Evolutionary conservation across 1,140 invertebrate genomes (phyloP).

Genomic region (Halesus radiatus): DNA sequence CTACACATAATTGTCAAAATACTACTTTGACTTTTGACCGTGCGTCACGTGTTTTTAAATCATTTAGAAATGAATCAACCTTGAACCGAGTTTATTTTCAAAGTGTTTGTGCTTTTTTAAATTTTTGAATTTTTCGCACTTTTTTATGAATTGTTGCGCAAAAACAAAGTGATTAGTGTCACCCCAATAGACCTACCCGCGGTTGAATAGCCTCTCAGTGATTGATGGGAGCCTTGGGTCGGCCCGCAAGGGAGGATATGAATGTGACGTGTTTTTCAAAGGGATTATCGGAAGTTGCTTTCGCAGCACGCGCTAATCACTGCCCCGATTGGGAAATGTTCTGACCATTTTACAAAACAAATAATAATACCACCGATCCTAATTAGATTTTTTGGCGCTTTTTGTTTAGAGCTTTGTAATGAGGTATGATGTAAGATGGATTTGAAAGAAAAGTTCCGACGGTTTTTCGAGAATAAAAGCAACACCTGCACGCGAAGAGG

Average conservation of each 20-base stretch:
- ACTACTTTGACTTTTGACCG: background rate
- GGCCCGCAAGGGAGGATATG: constrained; percentile 14
- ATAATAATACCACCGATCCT: background rate
- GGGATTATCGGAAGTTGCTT: constrained; percentile 19
- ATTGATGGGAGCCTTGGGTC: constrained; percentile 36
- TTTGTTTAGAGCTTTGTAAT: background rate
- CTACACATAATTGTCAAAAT: constrained; percentile 10
- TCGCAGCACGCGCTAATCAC: constrained; percentile 10
- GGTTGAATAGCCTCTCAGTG: constrained; percentile 31
- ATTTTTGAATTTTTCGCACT: constrained; percentile 18
- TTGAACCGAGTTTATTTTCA: background rate
- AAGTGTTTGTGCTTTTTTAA: constrained; percentile 4
- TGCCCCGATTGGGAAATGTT: constrained; percentile 13
- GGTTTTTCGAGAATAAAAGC: constrained; percentile 45
- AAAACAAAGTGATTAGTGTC: constrained; percentile 43
- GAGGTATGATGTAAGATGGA: constrained; percentile 28
- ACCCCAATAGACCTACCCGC: constrained; percentile 20
- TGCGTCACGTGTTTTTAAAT: background rate
- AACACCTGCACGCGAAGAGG: constrained; percentile 14
- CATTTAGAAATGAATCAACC: background rate
- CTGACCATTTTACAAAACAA: background rate
- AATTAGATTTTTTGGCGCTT: background rate
- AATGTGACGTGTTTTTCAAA: constrained; percentile 35
- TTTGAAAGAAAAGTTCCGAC: constrained; percentile 31
- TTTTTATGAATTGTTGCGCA: constrained; percentile 22